Base-by-base conservation (phyloP, 2,797 vertebrate species). In the Muraenolepis orangiensis region DNA sequence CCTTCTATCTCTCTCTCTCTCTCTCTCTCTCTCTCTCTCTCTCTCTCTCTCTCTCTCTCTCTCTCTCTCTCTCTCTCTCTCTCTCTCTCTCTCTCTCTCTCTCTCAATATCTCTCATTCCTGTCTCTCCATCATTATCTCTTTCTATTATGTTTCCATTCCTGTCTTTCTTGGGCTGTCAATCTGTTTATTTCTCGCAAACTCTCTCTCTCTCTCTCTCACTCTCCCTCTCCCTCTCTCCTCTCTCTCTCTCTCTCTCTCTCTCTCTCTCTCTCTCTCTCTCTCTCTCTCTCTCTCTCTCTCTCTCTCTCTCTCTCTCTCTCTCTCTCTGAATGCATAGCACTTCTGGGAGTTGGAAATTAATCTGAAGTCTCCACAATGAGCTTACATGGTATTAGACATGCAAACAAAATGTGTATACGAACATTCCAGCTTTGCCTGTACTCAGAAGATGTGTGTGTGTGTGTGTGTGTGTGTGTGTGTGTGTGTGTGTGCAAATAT, bases 311-410 rank as follows among this genome's bases (percentile, higher is more conserved):
- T 7, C 20, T 29, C 75, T 14, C 6, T 12, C 77, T 76, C 26
- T 70, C 20, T 34, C 30, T 32, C 29, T n/a, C 68, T 6, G 82
- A 86, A 88, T 89, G 85, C 74, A 34, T 80, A 76, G 82, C 76
- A 73, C 80, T 80, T 80, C 78, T 83, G 72, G 82, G 84, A 88
- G 84, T 79, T 87, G 81, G 84, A 90, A 91, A 92, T 90, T 87
- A 90, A 92, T 92, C 90, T 82, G 77, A 80, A 87, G 69, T 57
- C 80, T 76, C 77, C 78, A 91, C 89, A 92, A 93, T 86, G 86
- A 91, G 90, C 86, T 93, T 93, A 93, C 85, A 73, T 78, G 89
- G 90, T 82, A 91, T 94, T 92, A 93, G 90, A 92, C 80, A 84
- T 80, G 83, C 87, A 89, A 88, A 91, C 86, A 90, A 88, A 88